phyloP scores from a whole-genome alignment of 2,888 invertebrate genomes.

The Copidosoma aretas region DNA sequence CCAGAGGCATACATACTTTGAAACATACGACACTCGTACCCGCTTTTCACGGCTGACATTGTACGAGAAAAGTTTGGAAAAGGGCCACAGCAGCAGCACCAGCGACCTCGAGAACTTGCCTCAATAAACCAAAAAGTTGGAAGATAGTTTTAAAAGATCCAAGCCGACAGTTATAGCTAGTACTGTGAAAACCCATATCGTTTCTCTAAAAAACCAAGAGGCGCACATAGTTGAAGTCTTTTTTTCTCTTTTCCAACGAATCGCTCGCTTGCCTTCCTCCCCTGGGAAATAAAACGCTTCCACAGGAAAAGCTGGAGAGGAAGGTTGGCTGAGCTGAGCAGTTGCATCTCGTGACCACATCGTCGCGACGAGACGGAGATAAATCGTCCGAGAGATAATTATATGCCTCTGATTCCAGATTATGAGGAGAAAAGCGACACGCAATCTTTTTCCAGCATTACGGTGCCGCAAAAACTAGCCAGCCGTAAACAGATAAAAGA shows the following conservation, averaged over 20 bases:
- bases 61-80: neutral
- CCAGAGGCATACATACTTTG: too few relatives aligned
- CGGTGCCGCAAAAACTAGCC: neutral
- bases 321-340: neutral
- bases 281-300: too few relatives aligned
- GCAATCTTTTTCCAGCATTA: slow-evolving; percentile 46
- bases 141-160: neutral
- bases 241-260: too few relatives aligned
- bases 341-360: slow-evolving; percentile 7
- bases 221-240: slow-evolving; percentile 8
- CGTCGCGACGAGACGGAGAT: slow-evolving; percentile 44
- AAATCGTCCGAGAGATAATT: slow-evolving; percentile 51
- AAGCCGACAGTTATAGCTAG: neutral
- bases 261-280: too few relatives aligned
- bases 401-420: slow-evolving; percentile 37
- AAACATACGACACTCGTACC: too few relatives aligned
- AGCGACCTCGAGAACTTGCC: neutral
- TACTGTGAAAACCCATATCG: neutral
- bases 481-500: slow-evolving; percentile 7
- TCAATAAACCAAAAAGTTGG: neutral
- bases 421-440: slow-evolving; percentile 30
- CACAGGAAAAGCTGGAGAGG: slow-evolving; percentile 15
- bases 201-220: neutral
- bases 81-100: too few relatives aligned
- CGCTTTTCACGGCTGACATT: neutral